Percentiles rank a stretch among this genome's conserved stretches.
Evolutionary conservation across 2,113 vertebrate genomes (phyloP).

Genomic region (Prunella himalayana): DNA sequence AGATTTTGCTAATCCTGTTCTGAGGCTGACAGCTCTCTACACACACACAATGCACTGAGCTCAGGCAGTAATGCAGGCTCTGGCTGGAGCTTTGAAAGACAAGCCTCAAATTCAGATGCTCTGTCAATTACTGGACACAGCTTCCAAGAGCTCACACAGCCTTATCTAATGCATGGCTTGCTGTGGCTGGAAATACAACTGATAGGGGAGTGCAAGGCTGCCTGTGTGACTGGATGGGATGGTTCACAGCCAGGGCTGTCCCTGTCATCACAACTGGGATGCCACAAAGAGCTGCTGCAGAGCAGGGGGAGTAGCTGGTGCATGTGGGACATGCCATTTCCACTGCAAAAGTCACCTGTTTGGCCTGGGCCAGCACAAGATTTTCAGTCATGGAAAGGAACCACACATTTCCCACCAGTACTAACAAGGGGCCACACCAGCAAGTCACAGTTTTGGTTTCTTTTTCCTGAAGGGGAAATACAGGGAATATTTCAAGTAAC

Average conservation of each 20-base stretch:
- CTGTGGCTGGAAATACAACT: background rate
- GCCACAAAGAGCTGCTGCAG: background rate
- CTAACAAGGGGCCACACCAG: background rate
- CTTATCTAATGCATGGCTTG: rapidly evolving
- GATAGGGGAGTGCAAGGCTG: background rate
- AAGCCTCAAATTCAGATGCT: background rate
- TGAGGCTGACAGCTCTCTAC: background rate
- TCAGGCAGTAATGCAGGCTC: background rate
- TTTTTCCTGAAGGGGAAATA: background rate
- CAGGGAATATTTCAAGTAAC: background rate
- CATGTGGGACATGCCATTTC: rapidly evolving
- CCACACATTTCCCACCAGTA: background rate
- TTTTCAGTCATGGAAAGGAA: background rate
- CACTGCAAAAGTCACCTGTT: rapidly evolving
- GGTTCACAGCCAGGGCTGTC: background rate
- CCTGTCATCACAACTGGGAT: background rate
- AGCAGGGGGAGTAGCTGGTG: background rate
- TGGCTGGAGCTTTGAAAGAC: background rate
- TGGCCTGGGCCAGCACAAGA: background rate
- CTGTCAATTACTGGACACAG: background rate
- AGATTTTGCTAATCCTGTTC: background rate
- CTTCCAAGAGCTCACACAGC: background rate
- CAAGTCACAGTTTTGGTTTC: background rate
- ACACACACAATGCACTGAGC: background rate
- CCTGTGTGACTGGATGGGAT: too few relatives aligned